Evolutionary conservation across 2,113 vertebrate species (phyloP), one percentile per base, ranked within the genome.

Genomic region (Anthoscopus minutus): DNA sequence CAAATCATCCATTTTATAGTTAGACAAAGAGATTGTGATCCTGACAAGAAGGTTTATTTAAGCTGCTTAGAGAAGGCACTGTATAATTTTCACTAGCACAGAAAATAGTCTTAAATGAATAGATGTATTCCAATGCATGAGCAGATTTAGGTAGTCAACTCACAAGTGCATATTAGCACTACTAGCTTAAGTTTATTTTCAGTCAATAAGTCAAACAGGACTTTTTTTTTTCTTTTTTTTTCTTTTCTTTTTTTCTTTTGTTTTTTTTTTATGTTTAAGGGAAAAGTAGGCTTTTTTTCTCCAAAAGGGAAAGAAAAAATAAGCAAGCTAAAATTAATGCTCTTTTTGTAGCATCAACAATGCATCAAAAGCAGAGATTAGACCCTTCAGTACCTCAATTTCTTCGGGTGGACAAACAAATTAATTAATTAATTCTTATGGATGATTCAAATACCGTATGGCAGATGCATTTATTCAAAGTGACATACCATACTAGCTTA

Each of bases 101-200:
- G n/a, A 72, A 60, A 67, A 88, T 67, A 66, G 17, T 30, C 37
- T 84, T 60, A 85, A 64, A 81, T 44, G 13, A 10, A n/a, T 35
- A 3, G 30, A 61, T 33, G 12, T 69, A 72, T 67, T 73, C 50
- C 35, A 69, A 1, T 27, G n/a, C 17, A 47, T 35, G 20, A 38
- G 10, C 14, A 16, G 30, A 70, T 5, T 48, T 69, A 60, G 1
- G 27, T 5, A 57, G 19, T 64, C 23, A 53, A 45, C 13, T 40
- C 0, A 0, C 0, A 1, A 82, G 30, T 23, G 18, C 3, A 62
- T 47, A 77, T 84, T 81, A 60, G 25, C 31, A 50, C 38, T 54
- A 60, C 8, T 31, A 53, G 6, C 24, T 57, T 54, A 45, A 82
- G 76, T 76, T 65, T 72, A 5, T 85, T 82, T 76, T 48, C 35